Conservation (phyloP, 2,113 vertebrate genomes). For the Macaca nemestrina region DNA sequence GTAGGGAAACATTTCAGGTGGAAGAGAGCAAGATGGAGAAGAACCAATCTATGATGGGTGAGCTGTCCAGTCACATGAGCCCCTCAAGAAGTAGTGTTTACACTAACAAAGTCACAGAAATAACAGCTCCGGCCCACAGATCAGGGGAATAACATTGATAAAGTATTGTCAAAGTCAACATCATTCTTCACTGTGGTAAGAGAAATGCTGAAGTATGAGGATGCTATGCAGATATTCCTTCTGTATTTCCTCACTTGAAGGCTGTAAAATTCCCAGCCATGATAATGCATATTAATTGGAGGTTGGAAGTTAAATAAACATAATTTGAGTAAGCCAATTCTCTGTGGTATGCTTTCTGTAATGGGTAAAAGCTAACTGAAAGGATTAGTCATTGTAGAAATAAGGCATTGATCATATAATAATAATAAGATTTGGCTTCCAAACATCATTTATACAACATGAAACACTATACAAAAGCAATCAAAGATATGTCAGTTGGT, state of each 20-base stretch:
- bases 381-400: conserved; percentile 64
- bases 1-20: neutral
- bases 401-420: conserved; percentile 59
- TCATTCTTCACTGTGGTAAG: neutral
- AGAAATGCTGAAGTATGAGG: conserved; percentile 17
- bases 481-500: conserved; percentile 1
- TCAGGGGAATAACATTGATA: neutral
- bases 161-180: conserved; percentile 40
- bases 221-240: conserved; percentile 21
- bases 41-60: neutral
- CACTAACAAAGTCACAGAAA: conserved; percentile 36
- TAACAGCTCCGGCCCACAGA: neutral
- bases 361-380: conserved; percentile 55
- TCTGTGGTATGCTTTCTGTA: conserved; percentile 55
- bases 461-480: conserved; percentile 43
- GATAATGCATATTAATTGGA: conserved; percentile 68
- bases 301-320: conserved; percentile 73
- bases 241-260: conserved; percentile 12
- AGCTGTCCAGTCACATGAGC: neutral
- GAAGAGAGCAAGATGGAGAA: neutral
- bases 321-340: conserved; percentile 66
- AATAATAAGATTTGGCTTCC: conserved; percentile 46
- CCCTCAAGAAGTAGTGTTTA: neutral
- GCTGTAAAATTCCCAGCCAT: conserved; percentile 53
- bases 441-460: conserved; percentile 18